phyloP scores from a whole-genome alignment of 1,140 invertebrate species.

The Drosophila obscura region DNA sequence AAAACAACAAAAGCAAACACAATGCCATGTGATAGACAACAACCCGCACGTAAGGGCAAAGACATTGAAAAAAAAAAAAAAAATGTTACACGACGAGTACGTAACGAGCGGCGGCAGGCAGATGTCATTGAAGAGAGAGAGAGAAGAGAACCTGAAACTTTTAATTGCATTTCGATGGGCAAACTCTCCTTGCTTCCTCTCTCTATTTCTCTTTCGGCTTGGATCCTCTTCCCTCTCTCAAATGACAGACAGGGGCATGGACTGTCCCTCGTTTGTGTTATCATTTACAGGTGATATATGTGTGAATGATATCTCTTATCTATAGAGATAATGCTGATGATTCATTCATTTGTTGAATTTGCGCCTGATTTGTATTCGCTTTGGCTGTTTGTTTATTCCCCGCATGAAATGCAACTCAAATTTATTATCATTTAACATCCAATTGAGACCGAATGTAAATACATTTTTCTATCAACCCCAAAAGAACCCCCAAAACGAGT shows the following conservation, averaged over 20 bases:
- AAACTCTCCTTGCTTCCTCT: neutral
- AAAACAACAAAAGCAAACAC: constrained; percentile 30
- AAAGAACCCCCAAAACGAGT: too few species aligned
- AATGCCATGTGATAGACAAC: constrained; percentile 35
- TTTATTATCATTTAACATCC: constrained; percentile 57
- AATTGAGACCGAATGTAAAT: constrained; percentile 63
- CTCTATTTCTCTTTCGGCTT: neutral
- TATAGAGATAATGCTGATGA: constrained; percentile 54
- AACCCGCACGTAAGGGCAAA: constrained; percentile 37
- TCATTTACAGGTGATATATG: constrained; percentile 3
- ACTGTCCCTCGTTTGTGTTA: constrained; percentile 26
- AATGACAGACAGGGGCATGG: neutral
- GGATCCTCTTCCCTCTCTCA: neutral
- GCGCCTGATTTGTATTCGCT: constrained; percentile 7
- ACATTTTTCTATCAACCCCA: constrained; percentile 22
- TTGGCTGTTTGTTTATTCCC: neutral
- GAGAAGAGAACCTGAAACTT: constrained; percentile 15
- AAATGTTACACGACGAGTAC: constrained; percentile 13
- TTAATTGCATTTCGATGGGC: constrained; percentile 42
- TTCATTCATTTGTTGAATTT: constrained; percentile 29
- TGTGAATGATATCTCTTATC: constrained; percentile 18
- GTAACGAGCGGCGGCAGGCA: neutral
- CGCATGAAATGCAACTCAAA: constrained; percentile 21
- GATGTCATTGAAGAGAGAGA: constrained; percentile 27
- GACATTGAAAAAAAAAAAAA: constrained; percentile 23